Percentiles rank a stretch among this genome's conserved stretches.
Conservation (phyloP, 2,113 vertebrate genomes). For the Scortum barcoo region DNA sequence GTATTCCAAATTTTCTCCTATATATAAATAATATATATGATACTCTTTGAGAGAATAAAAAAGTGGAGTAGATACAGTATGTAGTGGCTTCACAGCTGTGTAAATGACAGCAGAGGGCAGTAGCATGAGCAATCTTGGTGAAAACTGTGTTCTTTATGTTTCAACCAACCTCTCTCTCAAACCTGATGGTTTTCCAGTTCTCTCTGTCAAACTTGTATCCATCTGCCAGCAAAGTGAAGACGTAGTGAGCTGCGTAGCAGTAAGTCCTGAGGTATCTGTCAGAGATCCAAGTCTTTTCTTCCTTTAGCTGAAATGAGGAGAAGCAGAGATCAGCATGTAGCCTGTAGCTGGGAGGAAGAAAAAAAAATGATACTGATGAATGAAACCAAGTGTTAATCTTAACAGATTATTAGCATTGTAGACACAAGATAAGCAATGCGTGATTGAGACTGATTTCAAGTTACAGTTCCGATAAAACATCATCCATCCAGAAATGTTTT, state of each 20-base stretch:
- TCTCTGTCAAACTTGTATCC: slow-evolving; percentile 91
- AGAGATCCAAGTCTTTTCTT: slow-evolving; percentile 75
- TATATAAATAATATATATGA: too few species aligned
- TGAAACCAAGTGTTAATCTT: neutral
- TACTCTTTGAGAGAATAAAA: neutral
- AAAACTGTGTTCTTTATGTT: neutral
- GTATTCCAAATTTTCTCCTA: too few species aligned
- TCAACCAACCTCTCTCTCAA: slow-evolving; percentile 88
- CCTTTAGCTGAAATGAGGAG: slow-evolving; percentile 82
- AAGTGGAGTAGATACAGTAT: neutral
- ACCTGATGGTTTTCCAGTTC: slow-evolving; percentile 89
- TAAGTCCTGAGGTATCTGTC: slow-evolving; percentile 87
- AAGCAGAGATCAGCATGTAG: slow-evolving; percentile 18
- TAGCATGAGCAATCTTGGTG: neutral
- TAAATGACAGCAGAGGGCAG: neutral
- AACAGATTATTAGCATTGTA: neutral
- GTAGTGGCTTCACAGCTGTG: neutral
- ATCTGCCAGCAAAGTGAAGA: slow-evolving; percentile 87
- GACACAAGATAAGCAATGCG: neutral
- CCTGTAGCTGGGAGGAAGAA: neutral
- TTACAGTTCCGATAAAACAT: neutral
- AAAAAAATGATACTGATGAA: neutral
- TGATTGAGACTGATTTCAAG: neutral
- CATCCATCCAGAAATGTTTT: neutral
- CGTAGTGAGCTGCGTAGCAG: slow-evolving; percentile 91